A percentile compares a stretch with the other conserved stretches of the same genome.
Conservation (phyloP, 2,888 invertebrate genomes). For the Bedellia somnulentella region DNA sequence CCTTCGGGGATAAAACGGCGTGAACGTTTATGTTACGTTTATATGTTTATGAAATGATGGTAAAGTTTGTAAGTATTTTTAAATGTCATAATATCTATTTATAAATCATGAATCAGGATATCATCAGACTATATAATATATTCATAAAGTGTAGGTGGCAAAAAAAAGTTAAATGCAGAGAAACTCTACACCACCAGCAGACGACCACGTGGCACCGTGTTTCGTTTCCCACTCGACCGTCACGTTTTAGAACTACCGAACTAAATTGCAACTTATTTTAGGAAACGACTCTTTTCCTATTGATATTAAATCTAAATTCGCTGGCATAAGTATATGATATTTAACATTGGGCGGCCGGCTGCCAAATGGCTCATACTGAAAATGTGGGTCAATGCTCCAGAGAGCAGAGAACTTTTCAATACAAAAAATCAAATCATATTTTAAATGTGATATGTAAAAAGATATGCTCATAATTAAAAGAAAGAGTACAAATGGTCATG, state of each 20-base stretch:
- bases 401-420: constrained; percentile 4
- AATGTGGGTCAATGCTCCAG: constrained; percentile 55
- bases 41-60: no score
- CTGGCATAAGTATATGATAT: no score
- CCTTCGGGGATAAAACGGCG: no score
- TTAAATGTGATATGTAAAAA: no score
- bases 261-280: neutral
- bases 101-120: no score
- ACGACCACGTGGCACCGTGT: neutral
- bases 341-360: constrained; percentile 23
- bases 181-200: constrained; percentile 1
- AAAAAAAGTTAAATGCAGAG: neutral
- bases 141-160: neutral
- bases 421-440: no score
- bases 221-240: neutral
- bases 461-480: no score
- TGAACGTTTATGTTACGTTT: no score
- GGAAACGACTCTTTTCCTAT: neutral
- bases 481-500: no score
- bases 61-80: no score
- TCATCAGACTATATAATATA: no score
- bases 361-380: constrained; percentile 36
- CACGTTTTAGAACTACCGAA: neutral
- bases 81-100: no score
- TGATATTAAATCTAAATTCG: neutral